phyloP scores from a whole-genome alignment of 1,140 invertebrate genomes.

The Trichonephila inaurata region DNA sequence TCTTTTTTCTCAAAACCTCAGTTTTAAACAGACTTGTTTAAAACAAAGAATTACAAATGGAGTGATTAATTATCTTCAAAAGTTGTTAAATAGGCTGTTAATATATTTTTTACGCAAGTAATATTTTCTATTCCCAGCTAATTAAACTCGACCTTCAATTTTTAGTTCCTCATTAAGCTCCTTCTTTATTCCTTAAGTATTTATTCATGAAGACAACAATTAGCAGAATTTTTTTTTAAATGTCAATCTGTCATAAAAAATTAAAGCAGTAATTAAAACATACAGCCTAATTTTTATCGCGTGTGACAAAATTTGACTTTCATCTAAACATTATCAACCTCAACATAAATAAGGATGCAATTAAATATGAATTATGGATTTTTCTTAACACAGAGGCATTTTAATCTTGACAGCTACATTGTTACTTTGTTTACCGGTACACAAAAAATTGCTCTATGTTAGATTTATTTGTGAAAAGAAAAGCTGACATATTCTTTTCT shows the following conservation, averaged over 20 bases:
- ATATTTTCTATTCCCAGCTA: neutral
- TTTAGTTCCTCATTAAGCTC: neutral
- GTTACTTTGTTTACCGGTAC: neutral
- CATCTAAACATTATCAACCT: no score
- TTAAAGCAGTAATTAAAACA: no score
- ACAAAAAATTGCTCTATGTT: neutral
- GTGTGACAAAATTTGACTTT: no score
- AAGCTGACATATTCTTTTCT: neutral
- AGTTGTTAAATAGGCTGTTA: neutral
- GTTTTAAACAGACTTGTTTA: no score
- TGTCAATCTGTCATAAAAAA: no score
- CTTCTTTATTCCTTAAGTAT: neutral
- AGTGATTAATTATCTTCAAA: constrained; percentile 15
- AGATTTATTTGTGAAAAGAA: neutral
- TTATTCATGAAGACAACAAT: no score
- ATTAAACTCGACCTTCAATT: neutral
- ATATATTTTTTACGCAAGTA: neutral
- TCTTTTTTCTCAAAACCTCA: no score
- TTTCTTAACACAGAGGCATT: neutral
- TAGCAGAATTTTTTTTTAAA: no score
- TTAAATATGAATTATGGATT: neutral
- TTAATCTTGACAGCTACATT: neutral
- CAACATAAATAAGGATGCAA: no score
- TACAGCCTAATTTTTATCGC: no score
- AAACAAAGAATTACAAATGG: neutral